A percentile compares a stretch with the other conserved stretches of the same genome.
These are phyloP conservation scores for Hyaena hyaena DNA, from an alignment of 2,113 vertebrate genomes.

Conservation along the genomic window DNA sequence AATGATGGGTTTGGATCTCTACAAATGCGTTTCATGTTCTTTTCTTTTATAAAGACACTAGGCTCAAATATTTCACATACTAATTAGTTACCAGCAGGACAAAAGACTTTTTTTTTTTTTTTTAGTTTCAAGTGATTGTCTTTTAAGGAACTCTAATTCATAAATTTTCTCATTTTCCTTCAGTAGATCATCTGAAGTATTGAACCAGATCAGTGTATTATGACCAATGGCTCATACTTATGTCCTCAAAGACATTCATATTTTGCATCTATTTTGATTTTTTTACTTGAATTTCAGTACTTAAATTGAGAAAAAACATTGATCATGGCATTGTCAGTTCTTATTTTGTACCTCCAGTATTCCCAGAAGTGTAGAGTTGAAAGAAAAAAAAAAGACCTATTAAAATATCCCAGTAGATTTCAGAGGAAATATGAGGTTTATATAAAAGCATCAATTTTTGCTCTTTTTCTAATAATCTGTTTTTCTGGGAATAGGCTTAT, in stretches of 20 bases:
- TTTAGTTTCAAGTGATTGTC: not conserved
- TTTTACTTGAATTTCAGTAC: not conserved
- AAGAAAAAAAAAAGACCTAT: not conserved
- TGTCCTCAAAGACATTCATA: not conserved
- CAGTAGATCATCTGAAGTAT: not conserved
- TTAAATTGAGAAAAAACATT: not conserved
- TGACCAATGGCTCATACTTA: not conserved
- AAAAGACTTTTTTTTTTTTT: not conserved
- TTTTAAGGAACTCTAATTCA: slow-evolving; percentile 33
- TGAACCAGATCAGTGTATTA: not conserved
- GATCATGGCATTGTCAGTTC: not conserved
- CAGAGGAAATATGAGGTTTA: slow-evolving; percentile 25
- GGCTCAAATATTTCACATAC: slow-evolving; percentile 24
- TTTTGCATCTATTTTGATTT: not conserved
- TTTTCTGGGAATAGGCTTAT: slow-evolving; percentile 21
- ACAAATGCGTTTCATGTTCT: not conserved
- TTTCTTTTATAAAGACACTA: not conserved
- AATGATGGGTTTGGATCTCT: not conserved
- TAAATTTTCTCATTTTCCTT: slow-evolving; percentile 39
- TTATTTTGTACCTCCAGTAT: not conserved
- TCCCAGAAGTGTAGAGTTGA: slow-evolving; percentile 10
- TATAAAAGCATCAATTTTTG: not conserved
- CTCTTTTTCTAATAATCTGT: not conserved
- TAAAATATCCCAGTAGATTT: not conserved
- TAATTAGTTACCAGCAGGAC: not conserved